phyloP scores from a whole-genome alignment of 1,140 invertebrate genomes.

The Kradibia gibbosae region DNA sequence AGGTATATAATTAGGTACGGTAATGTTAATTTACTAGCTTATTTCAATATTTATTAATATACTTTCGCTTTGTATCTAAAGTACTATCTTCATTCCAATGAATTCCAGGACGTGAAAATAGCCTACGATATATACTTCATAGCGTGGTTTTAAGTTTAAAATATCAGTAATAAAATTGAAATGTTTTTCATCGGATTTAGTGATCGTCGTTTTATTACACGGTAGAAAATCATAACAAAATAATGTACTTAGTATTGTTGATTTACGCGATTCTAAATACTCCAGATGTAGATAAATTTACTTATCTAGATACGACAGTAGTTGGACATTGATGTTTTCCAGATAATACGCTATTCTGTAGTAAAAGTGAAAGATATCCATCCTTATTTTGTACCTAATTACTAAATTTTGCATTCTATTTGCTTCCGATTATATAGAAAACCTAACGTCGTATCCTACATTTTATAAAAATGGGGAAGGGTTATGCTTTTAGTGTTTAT shows the following conservation, averaged over 20 bases:
- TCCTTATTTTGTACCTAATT: neutral
- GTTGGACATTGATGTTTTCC: neutral
- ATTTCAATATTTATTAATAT: too few relatives aligned
- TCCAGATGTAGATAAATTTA: neutral
- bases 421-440: neutral
- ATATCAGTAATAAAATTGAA: neutral
- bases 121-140: too few relatives aligned
- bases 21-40: too few relatives aligned
- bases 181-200: neutral
- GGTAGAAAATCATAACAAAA: neutral
- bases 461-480: neutral
- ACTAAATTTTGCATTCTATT: too few relatives aligned
- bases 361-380: slow-evolving; percentile 1
- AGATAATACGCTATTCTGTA: neutral
- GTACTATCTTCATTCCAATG: too few relatives aligned
- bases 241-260: neutral
- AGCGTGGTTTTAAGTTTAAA: too few relatives aligned
- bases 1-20: too few relatives aligned
- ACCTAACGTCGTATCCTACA: neutral
- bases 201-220: neutral
- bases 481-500: neutral
- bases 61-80: too few relatives aligned
- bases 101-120: too few relatives aligned
- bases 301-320: neutral
- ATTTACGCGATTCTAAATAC: neutral